Evolutionary conservation across 2,113 vertebrate species (phyloP).

Genomic region (Ochotona curzoniae): DNA sequence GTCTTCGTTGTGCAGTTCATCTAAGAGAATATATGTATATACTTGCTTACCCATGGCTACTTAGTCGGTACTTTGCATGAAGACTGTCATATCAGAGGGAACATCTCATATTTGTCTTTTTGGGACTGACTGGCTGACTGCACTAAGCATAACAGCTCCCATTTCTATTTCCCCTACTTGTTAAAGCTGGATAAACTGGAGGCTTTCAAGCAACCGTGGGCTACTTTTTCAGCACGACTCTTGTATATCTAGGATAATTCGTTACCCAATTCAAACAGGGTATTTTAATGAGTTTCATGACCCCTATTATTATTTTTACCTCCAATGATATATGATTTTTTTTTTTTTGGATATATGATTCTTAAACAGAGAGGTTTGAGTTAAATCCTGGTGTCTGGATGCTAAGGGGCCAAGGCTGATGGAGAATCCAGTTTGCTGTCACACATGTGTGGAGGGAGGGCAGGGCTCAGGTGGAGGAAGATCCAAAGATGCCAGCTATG

Average conservation of each 20-base stretch:
- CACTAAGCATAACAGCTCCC: no score
- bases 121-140: no score
- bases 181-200: constrained; percentile 27
- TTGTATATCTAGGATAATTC: constrained; percentile 34
- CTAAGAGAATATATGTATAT: no score
- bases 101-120: no score
- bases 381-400: constrained; percentile 13
- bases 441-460: no score
- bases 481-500: fast-evolving
- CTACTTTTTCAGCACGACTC: constrained; percentile 14
- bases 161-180: constrained; percentile 17
- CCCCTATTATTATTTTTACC: neutral
- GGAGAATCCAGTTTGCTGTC: no score
- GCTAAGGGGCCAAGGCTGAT: neutral
- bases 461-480: neutral
- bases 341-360: neutral
- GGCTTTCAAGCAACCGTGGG: neutral
- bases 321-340: neutral
- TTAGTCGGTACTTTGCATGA: no score
- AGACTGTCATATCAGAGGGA: no score
- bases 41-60: no score
- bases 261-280: constrained; percentile 35
- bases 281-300: neutral
- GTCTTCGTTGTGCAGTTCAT: no score
- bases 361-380: neutral